Conservation (phyloP, 2,797 vertebrate genomes). For the Sylvia borin region DNA sequence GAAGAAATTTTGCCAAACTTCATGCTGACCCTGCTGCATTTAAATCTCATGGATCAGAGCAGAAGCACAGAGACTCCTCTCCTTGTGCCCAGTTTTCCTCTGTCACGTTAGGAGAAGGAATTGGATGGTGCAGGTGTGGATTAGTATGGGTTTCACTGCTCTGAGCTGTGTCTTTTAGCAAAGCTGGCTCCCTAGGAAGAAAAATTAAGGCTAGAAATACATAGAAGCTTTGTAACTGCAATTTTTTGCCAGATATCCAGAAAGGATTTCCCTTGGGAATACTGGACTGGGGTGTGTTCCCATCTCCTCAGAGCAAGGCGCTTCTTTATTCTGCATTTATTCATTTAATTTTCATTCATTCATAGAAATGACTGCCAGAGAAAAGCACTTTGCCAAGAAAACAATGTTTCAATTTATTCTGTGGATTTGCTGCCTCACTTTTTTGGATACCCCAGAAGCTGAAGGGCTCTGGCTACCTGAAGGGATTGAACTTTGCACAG, state of each 20-base stretch:
- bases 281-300: not conserved
- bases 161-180: not conserved
- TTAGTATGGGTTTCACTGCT: not conserved
- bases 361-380: not conserved
- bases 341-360: not conserved
- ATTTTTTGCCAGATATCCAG: not conserved
- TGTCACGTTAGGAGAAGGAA: not conserved
- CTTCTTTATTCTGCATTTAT: not conserved
- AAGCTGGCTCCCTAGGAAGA: not conserved
- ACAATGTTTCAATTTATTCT: not conserved
- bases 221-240: not conserved
- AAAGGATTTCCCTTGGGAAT: not conserved
- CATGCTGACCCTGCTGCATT: not conserved
- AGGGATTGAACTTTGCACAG: not conserved
- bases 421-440: not conserved
- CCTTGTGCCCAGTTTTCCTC: not conserved
- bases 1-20: not conserved
- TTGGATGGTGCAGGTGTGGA: not conserved
- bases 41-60: not conserved
- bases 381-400: not conserved
- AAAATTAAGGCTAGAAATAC: not conserved
- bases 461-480: constrained; percentile 1
- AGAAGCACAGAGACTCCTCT: not conserved
- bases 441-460: not conserved
- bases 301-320: not conserved